Evolutionary conservation across 2,888 invertebrate species (phyloP).

Genomic region (Mesodorylaimus sp.): DNA sequence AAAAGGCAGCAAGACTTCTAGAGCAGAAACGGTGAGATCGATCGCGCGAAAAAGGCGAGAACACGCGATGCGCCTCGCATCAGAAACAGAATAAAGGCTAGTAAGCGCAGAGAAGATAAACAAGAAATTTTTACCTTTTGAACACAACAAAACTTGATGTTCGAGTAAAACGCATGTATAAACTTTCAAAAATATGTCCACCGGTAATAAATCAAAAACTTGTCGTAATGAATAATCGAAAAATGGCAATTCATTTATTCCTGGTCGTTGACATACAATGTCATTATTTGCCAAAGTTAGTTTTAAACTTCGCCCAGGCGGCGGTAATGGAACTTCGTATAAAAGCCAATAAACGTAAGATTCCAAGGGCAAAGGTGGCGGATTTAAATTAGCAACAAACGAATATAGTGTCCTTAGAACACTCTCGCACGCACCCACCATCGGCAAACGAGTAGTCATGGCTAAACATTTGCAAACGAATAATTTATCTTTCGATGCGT

Average conservation of each 20-base stretch:
- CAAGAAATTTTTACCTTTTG: conserved; percentile 48
- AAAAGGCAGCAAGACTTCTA: background rate
- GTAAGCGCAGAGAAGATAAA: background rate
- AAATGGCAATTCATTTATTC: conserved; percentile 57
- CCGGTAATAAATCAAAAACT: conserved; percentile 68
- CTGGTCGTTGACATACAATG: conserved; percentile 24
- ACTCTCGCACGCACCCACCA: conserved; percentile 57
- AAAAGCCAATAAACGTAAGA: conserved; percentile 84
- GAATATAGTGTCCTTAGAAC: conserved; percentile 43
- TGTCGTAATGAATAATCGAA: conserved; percentile 76
- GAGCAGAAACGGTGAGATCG: background rate
- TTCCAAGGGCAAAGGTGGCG: conserved; percentile 47
- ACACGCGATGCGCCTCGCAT: too few relatives aligned
- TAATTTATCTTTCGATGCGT: conserved; percentile 75
- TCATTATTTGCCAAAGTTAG: conserved; percentile 8
- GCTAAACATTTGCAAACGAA: conserved; percentile 88
- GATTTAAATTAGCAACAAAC: conserved; percentile 11
- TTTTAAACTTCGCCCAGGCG: conserved; percentile 10
- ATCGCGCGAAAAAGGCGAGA: background rate
- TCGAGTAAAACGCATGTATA: conserved; percentile 86
- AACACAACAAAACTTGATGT: conserved; percentile 82
- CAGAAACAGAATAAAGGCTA: background rate
- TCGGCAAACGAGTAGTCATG: conserved; percentile 72
- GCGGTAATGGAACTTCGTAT: conserved; percentile 44
- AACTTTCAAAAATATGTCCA: conserved; percentile 74